phyloP scores from a whole-genome alignment of 1,140 invertebrate species.

The Gryllus bimaculatus region DNA sequence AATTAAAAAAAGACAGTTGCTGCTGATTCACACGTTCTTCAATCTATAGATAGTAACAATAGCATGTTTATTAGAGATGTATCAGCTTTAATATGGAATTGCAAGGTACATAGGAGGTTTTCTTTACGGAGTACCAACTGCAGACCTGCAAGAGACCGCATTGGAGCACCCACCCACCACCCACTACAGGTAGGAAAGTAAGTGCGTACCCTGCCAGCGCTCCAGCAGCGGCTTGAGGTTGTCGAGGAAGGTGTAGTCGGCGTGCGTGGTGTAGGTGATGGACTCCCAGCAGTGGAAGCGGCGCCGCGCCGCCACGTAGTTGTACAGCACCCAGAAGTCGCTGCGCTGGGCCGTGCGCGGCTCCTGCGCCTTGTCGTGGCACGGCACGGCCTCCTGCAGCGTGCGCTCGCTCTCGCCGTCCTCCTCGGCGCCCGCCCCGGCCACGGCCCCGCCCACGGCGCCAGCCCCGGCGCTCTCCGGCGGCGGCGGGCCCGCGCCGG shows the following conservation, averaged over 20 bases:
- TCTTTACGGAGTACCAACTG: too few relatives aligned
- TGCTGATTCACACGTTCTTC: too few relatives aligned
- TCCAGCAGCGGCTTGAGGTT: conserved; percentile 76
- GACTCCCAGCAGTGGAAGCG: conserved; percentile 61
- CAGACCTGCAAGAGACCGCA: too few relatives aligned
- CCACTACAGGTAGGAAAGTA: too few relatives aligned
- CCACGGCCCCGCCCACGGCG: conserved; percentile 29
- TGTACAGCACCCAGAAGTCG: conserved; percentile 83
- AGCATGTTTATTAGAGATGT: too few relatives aligned
- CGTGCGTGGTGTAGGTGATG: conserved; percentile 86
- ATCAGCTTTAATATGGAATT: too few relatives aligned
- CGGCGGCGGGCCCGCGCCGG: conserved; percentile 30
- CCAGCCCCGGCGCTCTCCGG: conserved; percentile 26
- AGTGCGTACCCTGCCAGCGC: conserved; percentile 35
- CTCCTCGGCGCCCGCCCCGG: conserved; percentile 15
- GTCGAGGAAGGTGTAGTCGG: conserved; percentile 82
- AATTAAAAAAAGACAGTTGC: too few relatives aligned
- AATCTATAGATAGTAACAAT: too few relatives aligned
- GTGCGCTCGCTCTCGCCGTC: conserved; percentile 21
- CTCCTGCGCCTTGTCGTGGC: conserved; percentile 52
- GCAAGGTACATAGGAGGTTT: too few relatives aligned
- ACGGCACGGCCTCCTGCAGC: conserved; percentile 43
- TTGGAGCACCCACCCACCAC: too few relatives aligned
- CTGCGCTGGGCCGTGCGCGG: conserved; percentile 64
- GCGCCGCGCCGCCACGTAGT: conserved; percentile 55